Base-by-base conservation (phyloP, 2,888 invertebrate species). In the Brachypalpus laphriformis region DNA sequence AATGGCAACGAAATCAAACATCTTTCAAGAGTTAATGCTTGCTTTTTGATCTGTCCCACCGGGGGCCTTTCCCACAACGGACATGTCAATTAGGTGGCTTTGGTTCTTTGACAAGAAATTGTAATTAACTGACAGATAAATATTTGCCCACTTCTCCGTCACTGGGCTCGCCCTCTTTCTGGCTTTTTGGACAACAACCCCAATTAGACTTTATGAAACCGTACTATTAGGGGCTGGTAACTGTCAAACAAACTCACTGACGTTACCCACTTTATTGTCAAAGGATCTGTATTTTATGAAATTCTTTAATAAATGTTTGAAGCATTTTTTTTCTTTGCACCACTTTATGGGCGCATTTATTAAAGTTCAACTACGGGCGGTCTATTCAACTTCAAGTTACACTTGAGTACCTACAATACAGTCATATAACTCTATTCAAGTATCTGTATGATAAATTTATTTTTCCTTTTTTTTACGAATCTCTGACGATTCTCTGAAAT, bases 111-210 rank as follows among this genome's bases (percentile, higher is more conserved):
- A 42, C 54, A 63, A 54, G 63, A 42, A 74, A 63, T 20, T 54
- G 31, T 74, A 74, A 74, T 74, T 74, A 74, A 74, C 74, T 63
- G 54, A 22, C 59, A 22, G 54, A 16, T 18, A 63, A 74, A 74
- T 74, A 74, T 74, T 74, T 74, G 42, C 16, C 34, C 9, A 40
- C 7, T 14, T 34, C 42, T 34, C 61, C 28, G 42, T 42, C 42
- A 40, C 14, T n/a, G 6, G 28, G 2, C 18, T 5, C 34, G 28
- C 7, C 45, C 28, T 40, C 14, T 42, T 42, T 25, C 18, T 18
- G 14, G 45, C 16, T 71, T 14, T 47, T 20, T 18, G 16, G 18
- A 31, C 25, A 57, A 45, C 56, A 42, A 70, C 31, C 31, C 37
- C 42, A 70, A 37, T 37, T 16, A 16, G 47, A 11, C n/a, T 22